Percentiles rank a stretch among this genome's conserved stretches.
phyloP scores from a whole-genome alignment of 23 tunicate species.

The Styela clava region DNA sequence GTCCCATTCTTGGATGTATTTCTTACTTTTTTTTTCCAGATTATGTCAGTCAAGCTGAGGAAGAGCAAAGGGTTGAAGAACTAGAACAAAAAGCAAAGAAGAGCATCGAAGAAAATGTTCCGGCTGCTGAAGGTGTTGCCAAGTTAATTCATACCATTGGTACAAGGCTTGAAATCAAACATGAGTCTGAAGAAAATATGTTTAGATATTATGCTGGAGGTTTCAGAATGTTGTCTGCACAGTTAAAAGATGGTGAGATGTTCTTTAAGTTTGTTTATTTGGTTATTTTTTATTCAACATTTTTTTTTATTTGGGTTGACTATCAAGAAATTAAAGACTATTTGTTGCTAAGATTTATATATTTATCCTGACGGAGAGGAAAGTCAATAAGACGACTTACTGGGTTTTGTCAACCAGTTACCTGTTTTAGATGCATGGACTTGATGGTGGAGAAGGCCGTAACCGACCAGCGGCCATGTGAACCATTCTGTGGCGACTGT shows the following conservation, averaged over 20 bases:
- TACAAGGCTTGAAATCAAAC: conserved; percentile 18
- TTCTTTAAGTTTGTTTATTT: background rate
- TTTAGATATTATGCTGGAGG: conserved; percentile 67
- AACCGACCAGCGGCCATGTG: no score
- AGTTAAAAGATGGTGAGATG: conserved; percentile 39
- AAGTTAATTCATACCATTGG: conserved; percentile 46
- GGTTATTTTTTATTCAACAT: background rate
- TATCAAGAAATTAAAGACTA: no score
- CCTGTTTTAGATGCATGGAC: no score
- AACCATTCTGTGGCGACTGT: no score
- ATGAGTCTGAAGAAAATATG: conserved; percentile 27
- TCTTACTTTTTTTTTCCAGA: no score
- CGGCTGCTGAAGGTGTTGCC: conserved; percentile 29
- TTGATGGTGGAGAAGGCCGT: no score
- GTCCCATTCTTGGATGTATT: no score
- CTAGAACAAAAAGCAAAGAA: conserved; percentile 41
- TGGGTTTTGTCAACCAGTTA: no score
- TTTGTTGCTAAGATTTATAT: no score
- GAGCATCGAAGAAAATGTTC: conserved; percentile 30
- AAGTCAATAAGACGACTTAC: no score
- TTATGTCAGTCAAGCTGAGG: conserved; percentile 31
- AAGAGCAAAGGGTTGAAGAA: conserved; percentile 24
- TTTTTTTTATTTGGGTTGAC: no score
- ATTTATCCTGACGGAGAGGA: no score
- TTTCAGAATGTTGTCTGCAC: conserved; percentile 43